Evolutionary conservation across 1,140 invertebrate genomes (phyloP).

Genomic region (Epicauta chinensis): DNA sequence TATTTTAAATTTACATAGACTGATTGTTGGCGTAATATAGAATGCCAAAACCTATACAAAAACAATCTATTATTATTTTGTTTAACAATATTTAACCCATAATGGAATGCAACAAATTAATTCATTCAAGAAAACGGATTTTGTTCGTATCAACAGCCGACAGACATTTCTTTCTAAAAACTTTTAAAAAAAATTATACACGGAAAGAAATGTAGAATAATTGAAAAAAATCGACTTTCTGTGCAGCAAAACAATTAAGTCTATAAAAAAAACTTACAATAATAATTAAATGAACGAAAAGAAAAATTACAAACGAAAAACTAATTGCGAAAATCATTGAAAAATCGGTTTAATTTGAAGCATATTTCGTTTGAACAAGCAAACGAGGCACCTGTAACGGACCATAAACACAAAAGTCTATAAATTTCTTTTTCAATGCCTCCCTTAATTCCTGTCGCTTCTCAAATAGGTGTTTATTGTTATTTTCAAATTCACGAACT

Average conservation of each 20-base stretch:
- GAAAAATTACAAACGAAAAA: no score
- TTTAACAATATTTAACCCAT: slow-evolving; percentile 33
- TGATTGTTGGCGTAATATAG: slow-evolving; percentile 11
- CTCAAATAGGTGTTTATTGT: slow-evolving; percentile 64
- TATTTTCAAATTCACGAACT: slow-evolving; percentile 69
- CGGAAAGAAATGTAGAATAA: no score
- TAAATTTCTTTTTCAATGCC: slow-evolving; percentile 74
- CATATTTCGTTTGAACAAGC: slow-evolving; percentile 36
- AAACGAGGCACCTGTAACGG: slow-evolving; percentile 38
- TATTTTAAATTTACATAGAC: slow-evolving; percentile 32
- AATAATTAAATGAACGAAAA: no score
- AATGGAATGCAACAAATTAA: slow-evolving; percentile 41
- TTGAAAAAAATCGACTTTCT: no score
- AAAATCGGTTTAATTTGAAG: slow-evolving; percentile 39
- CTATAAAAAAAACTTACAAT: no score
- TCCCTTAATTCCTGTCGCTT: slow-evolving; percentile 76
- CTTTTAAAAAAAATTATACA: no score
- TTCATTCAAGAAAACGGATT: background rate
- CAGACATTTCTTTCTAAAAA: no score
- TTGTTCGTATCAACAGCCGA: no score
- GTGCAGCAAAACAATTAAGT: no score
- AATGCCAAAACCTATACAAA: slow-evolving; percentile 27
- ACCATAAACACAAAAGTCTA: slow-evolving; percentile 61
- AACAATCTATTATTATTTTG: slow-evolving; percentile 29
- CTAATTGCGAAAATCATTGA: no score